Evolutionary conservation across 1,140 invertebrate species (phyloP).

Genomic region (Macrosteles quadrilineatus): DNA sequence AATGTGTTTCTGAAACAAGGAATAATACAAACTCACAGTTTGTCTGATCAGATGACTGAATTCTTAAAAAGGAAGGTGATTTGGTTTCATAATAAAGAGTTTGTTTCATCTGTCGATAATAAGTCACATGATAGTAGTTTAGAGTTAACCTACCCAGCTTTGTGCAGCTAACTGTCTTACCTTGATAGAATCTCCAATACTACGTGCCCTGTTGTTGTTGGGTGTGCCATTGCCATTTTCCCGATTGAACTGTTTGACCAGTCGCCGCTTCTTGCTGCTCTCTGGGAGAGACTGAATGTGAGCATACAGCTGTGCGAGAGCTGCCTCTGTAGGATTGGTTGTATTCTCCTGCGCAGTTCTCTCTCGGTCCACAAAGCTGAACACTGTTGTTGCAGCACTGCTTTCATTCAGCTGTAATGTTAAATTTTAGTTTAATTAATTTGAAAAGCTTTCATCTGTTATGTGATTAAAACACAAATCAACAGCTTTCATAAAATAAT

Average conservation of each 20-base stretch:
- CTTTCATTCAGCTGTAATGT: slow-evolving; percentile 61
- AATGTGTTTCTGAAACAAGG: slow-evolving; percentile 45
- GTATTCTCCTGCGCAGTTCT: slow-evolving; percentile 69
- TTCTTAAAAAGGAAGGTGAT: too few species aligned
- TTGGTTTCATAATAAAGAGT: too few species aligned
- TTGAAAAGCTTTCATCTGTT: background rate
- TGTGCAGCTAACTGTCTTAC: too few species aligned
- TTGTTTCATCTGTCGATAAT: too few species aligned
- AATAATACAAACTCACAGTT: too few species aligned
- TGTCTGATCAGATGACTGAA: too few species aligned
- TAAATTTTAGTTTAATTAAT: slow-evolving; percentile 26
- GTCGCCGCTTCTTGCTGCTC: slow-evolving; percentile 79
- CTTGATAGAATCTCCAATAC: slow-evolving; percentile 82
- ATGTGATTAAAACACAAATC: background rate
- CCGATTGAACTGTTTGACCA: slow-evolving; percentile 88
- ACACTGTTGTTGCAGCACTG: slow-evolving; percentile 77
- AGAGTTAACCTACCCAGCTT: too few species aligned
- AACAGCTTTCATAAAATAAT: too few species aligned
- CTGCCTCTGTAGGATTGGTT: slow-evolving; percentile 79
- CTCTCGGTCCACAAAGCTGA: slow-evolving; percentile 82
- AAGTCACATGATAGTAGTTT: too few species aligned
- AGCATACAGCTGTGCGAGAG: slow-evolving; percentile 87
- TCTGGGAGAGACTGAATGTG: slow-evolving; percentile 89
- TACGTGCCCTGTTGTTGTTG: slow-evolving; percentile 58
- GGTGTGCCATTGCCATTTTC: slow-evolving; percentile 73